A percentile compares a stretch with the other conserved stretches of the same genome.
These are phyloP conservation scores for Myripristis murdjan DNA, from an alignment of 2,797 vertebrate species.

Conservation along the genomic window DNA sequence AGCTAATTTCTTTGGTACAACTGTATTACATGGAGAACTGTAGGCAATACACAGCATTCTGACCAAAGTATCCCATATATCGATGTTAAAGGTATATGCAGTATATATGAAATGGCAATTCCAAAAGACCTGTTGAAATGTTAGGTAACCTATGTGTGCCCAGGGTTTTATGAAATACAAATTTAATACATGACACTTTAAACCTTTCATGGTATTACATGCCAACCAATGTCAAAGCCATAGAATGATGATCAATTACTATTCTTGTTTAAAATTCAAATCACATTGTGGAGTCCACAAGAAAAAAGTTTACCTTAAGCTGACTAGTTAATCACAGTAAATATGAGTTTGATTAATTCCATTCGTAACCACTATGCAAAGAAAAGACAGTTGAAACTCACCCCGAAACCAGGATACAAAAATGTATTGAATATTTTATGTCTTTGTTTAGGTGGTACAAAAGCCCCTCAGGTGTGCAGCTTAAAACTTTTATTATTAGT, in stretches of 20 bases:
- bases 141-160: too few relatives aligned
- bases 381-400: conserved; percentile 7
- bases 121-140: too few relatives aligned
- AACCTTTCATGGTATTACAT: too few relatives aligned
- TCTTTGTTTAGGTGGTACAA: conserved; percentile 28
- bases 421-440: conserved; percentile 7
- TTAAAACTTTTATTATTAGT: conserved; percentile 37
- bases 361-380: neutral
- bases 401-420: neutral
- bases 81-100: too few relatives aligned
- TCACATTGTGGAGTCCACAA: neutral
- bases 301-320: neutral
- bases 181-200: too few relatives aligned
- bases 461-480: conserved; percentile 23
- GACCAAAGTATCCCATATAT: too few relatives aligned
- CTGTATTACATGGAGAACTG: too few relatives aligned
- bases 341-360: neutral
- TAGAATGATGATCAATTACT: neutral
- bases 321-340: neutral
- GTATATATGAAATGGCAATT: too few relatives aligned
- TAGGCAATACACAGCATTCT: too few relatives aligned
- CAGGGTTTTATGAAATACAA: too few relatives aligned
- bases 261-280: neutral
- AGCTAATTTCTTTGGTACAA: too few relatives aligned
- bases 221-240: too few relatives aligned